A percentile compares a stretch with the other conserved stretches of the same genome.
These are phyloP conservation scores for Rhinatrema bivittatum DNA, from an alignment of 2,797 vertebrate species.

Conservation along the genomic window DNA sequence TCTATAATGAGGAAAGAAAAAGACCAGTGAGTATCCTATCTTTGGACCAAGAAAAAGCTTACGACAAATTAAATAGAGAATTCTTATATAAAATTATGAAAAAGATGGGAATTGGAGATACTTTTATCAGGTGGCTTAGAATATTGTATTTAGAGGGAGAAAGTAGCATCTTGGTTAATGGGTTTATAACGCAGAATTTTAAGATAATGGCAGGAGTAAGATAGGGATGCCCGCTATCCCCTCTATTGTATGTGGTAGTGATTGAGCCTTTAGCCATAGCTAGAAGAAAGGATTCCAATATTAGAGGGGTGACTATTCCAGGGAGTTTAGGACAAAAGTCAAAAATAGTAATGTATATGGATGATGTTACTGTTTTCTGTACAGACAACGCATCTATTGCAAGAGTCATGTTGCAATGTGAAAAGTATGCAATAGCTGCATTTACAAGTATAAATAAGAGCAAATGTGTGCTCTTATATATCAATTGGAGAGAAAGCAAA, in stretches of 20 bases:
- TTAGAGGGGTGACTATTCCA: neutral
- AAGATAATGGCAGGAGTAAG: neutral
- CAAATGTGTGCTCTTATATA: too few species aligned
- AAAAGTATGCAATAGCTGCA: too few species aligned
- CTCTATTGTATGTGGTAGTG: neutral
- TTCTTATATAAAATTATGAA: neutral
- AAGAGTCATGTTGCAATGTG: too few species aligned
- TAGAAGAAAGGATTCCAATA: neutral
- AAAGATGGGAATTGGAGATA: too few species aligned
- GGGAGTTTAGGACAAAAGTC: rapidly evolving
- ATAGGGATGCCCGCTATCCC: too few species aligned
- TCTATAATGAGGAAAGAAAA: neutral
- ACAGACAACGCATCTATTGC: neutral
- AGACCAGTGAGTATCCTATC: neutral
- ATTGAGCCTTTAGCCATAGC: neutral
- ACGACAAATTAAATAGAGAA: neutral
- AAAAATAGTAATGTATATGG: neutral
- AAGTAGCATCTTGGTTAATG: neutral
- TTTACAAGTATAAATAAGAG: too few species aligned
- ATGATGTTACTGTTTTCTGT: neutral
- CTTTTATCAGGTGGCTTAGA: neutral
- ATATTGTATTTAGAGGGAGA: neutral
- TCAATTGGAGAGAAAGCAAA: neutral
- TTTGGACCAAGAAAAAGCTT: neutral
- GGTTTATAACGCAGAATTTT: neutral